These are phyloP conservation scores for Liparis tanakae DNA, from an alignment of 2,797 vertebrate genomes.

Conservation along the genomic window DNA sequence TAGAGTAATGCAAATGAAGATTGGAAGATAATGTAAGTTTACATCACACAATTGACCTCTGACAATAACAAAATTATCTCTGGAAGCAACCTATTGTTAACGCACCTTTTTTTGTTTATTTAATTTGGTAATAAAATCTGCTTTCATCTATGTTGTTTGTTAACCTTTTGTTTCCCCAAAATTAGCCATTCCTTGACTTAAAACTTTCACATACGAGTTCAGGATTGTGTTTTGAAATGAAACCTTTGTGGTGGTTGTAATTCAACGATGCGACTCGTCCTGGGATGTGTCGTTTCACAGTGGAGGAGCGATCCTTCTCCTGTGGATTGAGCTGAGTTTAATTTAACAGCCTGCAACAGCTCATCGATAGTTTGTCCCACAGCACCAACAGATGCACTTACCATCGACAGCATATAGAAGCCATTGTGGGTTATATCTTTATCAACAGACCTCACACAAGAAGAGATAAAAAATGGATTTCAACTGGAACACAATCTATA, in stretches of 20 bases:
- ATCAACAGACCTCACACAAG: conserved; percentile 48
- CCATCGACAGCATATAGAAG: conserved; percentile 50
- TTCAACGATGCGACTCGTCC: conserved; percentile 53
- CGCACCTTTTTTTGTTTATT: neutral
- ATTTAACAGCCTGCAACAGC: conserved; percentile 62
- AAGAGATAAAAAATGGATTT: conserved; percentile 65
- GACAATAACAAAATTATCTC: conserved; percentile 5
- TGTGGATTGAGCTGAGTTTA: conserved; percentile 56
- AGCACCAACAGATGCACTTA: conserved; percentile 53
- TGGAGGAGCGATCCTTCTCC: conserved; percentile 60
- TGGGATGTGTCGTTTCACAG: conserved; percentile 57
- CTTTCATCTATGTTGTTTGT: neutral
- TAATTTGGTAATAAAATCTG: neutral
- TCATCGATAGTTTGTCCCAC: conserved; percentile 60
- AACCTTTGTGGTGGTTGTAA: conserved; percentile 42
- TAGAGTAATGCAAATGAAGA: conserved; percentile 2
- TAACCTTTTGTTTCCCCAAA: neutral
- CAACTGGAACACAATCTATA: conserved; percentile 44
- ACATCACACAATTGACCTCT: too few relatives aligned
- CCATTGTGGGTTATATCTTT: conserved; percentile 50
- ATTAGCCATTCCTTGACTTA: conserved; percentile 7
- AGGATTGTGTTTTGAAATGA: conserved; percentile 41
- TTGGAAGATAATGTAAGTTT: conserved; percentile 21
- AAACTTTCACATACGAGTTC: conserved; percentile 37
- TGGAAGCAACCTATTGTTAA: conserved; percentile 66